Base-by-base conservation (phyloP, 2,888 invertebrate genomes). In the Seira ritae region DNA sequence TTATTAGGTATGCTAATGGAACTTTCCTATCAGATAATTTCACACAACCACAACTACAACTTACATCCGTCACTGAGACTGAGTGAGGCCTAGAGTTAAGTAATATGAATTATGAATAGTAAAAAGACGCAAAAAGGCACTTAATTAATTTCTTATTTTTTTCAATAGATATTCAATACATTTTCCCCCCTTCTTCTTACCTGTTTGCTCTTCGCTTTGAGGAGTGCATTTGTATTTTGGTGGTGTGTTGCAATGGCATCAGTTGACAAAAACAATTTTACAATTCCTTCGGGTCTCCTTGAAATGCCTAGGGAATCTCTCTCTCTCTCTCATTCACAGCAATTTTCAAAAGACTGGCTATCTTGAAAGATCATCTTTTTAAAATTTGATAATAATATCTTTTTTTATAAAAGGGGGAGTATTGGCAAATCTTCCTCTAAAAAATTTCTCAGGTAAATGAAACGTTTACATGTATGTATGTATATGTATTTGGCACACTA, bases 71-170 rank as follows among this genome's bases (percentile, higher is more conserved):
- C 3, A 50, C 50, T 3, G 31, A 31, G n/a, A n/a, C n/a, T n/a
- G n/a, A n/a, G n/a, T n/a, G 10, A 4, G 60, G n/a, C 60, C 60
- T 60, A 10, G 22, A 12, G 62, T 62, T 62, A 62, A 62, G 62
- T 62, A 62, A 62, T 62, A 62, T 62, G 62, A 62, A 62, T 62
- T 62, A 62, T 62, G 62, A 62, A 62, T 62, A 62, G 62, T 62
- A 62, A 50, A 62, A 62, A 10, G 8, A 62, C 1, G 19, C 19
- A 62, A 62, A 60, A 62, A 62, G 62, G 62, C 22, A 62, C n/a
- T 20, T 62, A 62, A 62, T 62, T 62, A 62, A 20, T 62, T n/a
- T 42, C 42, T 42, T 12, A 42, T 12, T 50, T 50, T 50, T 12
- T 50, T 31, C 31, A 4, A 31, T 50, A 50, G 62, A 62, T 62